Base-by-base conservation (phyloP, 2,888 invertebrate species). In the Eilema depressum region DNA sequence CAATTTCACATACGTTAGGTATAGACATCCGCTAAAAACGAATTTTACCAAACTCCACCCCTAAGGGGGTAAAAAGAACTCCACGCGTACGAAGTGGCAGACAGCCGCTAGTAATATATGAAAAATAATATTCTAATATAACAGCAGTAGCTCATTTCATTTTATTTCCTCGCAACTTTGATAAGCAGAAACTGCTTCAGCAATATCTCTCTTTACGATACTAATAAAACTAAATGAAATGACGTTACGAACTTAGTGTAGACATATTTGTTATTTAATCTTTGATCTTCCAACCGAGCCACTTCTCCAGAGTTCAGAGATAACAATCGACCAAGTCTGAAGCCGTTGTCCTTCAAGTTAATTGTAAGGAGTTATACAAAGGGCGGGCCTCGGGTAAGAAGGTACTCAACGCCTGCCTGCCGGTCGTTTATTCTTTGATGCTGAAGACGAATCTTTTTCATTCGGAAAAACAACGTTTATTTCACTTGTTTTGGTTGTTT, bases 331-430 rank as follows among this genome's bases (percentile, higher is more conserved):
- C 73, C 70, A 78, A 85, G 81, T 83, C 84, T 85, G 81, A 80
- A 84, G 85, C 76, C 75, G 77, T 75, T 71, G 86, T 84, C 83
- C 87, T 88, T 84, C 84, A 86, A 86, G 83, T 86, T 88, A 88
- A 88, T 88, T 88, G 87, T 86, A 78, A 85, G 88, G 84, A 84
- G 82, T 86, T 84, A 79, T 76, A 86, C 86, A 86, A 88, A 88
- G 86, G 83, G 75, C 78, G 57, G 78, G 80, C 74, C 78, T 81
- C 77, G 75, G 71, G 75, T 83, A 81, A 86, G 85, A 83, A 83
- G 82, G 83, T 83, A 83, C 88, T 87, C 84, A 75, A 80, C 82
- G 84, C 79, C 81, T 81, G 75, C 75, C 77, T 79, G 78, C 82
- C 81, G 81, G 75, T 76, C 78, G 78, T 82, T 81, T 73, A 76